phyloP scores from a whole-genome alignment of 2,797 vertebrate species.

The Neosalanx taihuensis region DNA sequence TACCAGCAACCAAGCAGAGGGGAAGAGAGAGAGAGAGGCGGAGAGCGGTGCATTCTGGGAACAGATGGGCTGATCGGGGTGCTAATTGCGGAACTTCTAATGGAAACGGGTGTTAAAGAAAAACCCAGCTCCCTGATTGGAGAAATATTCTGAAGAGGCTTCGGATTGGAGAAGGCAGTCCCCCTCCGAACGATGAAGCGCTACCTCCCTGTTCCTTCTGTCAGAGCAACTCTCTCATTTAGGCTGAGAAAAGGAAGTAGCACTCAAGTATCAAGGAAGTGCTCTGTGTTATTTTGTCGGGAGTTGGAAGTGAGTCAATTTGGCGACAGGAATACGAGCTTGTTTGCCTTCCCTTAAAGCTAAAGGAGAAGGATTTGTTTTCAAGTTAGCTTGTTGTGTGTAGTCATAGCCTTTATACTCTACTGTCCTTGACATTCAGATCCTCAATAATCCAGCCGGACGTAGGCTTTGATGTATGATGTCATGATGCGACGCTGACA shows the following conservation, averaged over 20 bases:
- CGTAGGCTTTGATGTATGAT: no score
- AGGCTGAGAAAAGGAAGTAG: not conserved
- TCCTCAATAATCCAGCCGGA: no score
- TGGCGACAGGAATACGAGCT: no score
- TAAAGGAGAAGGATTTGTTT: not conserved
- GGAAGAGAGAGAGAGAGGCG: not conserved
- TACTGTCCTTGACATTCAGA: no score
- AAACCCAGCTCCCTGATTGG: not conserved
- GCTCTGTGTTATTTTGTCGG: no score
- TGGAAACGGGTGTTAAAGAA: not conserved
- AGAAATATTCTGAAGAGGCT: not conserved
- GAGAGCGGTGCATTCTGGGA: slow-evolving; percentile 9
- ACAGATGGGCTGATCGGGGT: slow-evolving; percentile 20
- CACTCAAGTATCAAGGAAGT: not conserved
- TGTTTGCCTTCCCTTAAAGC: no score
- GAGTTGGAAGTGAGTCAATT: no score
- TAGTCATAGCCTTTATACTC: not conserved
- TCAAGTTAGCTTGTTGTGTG: not conserved
- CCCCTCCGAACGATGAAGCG: not conserved
- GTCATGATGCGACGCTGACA: not conserved
- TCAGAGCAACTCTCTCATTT: not conserved
- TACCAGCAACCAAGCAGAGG: not conserved
- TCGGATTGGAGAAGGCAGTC: not conserved
- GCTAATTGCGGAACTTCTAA: not conserved
- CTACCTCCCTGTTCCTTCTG: not conserved